phyloP scores from a whole-genome alignment of 2,888 invertebrate species.

The Notodonta ziczac region DNA sequence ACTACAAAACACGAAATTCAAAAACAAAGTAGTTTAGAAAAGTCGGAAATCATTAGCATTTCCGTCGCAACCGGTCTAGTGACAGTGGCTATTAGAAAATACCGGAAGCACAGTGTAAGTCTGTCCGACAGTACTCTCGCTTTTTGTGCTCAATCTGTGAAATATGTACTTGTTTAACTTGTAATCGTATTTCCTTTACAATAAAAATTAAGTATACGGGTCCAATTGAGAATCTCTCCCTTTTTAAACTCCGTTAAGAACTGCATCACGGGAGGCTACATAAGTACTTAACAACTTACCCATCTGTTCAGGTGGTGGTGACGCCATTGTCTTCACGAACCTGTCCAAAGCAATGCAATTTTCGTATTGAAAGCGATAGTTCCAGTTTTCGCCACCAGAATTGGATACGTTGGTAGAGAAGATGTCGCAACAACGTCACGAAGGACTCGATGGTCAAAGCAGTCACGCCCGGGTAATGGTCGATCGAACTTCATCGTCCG shows the following conservation, averaged over 20 bases:
- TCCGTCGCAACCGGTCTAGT: slow-evolving; percentile 20
- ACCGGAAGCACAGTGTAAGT: slow-evolving; percentile 14
- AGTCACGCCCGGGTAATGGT: slow-evolving; percentile 40
- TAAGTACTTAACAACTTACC: no score
- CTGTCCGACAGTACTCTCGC: slow-evolving; percentile 27
- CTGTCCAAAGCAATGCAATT: no score
- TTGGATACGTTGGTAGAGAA: background rate
- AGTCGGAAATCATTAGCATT: slow-evolving; percentile 23
- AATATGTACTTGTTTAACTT: background rate
- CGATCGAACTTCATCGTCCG: slow-evolving; percentile 33
- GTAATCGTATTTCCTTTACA: background rate
- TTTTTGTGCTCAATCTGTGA: slow-evolving; percentile 22
- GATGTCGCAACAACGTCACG: background rate
- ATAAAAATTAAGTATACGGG: no score
- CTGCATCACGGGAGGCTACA: no score
- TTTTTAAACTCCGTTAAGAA: no score
- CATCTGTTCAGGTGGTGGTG: no score
- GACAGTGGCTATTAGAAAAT: slow-evolving; percentile 29
- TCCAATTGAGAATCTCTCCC: no score
- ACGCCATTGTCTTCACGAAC: no score
- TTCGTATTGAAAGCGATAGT: no score
- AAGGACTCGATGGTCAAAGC: slow-evolving; percentile 7
- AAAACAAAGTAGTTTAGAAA: slow-evolving; percentile 2
- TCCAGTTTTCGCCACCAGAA: no score
- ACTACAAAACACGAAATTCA: background rate